Conservation (phyloP, 2,888 invertebrate genomes). For the Zele albiditarsus region DNA sequence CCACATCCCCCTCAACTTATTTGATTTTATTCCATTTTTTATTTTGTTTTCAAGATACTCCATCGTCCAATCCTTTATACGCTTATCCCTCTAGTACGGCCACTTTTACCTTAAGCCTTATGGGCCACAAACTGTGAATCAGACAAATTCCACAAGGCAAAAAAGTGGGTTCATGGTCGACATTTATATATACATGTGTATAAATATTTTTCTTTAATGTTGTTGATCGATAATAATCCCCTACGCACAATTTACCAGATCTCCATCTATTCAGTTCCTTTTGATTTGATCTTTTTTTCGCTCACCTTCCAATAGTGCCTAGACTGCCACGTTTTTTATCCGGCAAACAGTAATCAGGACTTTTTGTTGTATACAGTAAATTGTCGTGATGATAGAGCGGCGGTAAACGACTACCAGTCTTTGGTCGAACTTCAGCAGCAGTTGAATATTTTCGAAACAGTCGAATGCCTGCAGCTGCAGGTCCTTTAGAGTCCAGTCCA, state of each 20-base stretch:
- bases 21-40: conserved; percentile 2
- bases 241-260: conserved; percentile 7
- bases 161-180: conserved; percentile 42
- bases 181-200: conserved; percentile 2
- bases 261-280: background rate
- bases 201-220: conserved; percentile 1
- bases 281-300: no score
- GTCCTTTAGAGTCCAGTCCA: conserved; percentile 75
- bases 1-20: conserved; percentile 9
- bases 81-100: conserved; percentile 21
- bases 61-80: conserved; percentile 25
- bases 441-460: conserved; percentile 77
- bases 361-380: conserved; percentile 84
- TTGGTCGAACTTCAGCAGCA: conserved; percentile 74
- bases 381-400: conserved; percentile 75
- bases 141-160: conserved; percentile 44
- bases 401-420: conserved; percentile 68
- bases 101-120: conserved; percentile 9
- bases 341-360: conserved; percentile 87
- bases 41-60: conserved; percentile 5
- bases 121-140: conserved; percentile 38
- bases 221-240: conserved; percentile 28
- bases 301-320: conserved; percentile 85
- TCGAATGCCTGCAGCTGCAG: conserved; percentile 76
- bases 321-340: conserved; percentile 83